These are phyloP conservation scores for Phrynosoma blainvillii DNA, from an alignment of 2,113 vertebrate species.

Conservation along the genomic window DNA sequence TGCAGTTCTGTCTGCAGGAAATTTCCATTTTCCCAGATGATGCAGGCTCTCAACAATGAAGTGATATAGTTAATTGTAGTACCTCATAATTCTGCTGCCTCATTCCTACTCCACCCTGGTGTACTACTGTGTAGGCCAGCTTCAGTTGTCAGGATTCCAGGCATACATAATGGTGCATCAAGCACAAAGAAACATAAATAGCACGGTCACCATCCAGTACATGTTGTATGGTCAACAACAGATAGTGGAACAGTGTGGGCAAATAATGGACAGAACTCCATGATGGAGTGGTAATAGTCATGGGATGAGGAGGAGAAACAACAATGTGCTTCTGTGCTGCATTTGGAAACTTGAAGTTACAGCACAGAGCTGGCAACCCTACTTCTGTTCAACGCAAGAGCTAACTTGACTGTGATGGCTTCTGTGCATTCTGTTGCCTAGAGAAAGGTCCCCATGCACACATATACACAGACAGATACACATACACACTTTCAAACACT, in stretches of 20 bases:
- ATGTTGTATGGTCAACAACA: too few species aligned
- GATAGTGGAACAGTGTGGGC: not conserved
- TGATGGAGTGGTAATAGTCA: not conserved
- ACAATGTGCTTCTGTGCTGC: not conserved
- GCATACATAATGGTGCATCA: too few species aligned
- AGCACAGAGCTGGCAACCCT: not conserved
- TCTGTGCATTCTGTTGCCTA: constrained; percentile 16
- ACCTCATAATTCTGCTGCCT: too few species aligned
- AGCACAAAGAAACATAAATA: too few species aligned
- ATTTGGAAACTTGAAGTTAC: not conserved
- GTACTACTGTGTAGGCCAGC: too few species aligned
- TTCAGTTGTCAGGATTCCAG: too few species aligned
- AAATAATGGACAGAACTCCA: not conserved
- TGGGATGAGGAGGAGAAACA: not conserved
- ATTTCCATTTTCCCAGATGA: too few species aligned
- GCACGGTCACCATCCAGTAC: too few species aligned
- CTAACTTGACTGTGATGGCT: not conserved
- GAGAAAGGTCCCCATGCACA: not conserved
- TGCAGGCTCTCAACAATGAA: too few species aligned
- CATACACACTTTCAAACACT: constrained; percentile 33
- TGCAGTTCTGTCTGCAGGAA: too few species aligned
- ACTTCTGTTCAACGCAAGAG: not conserved
- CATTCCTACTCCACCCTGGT: too few species aligned
- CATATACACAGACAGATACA: not conserved
- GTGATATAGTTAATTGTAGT: too few species aligned